Conservation (phyloP, 2,797 vertebrate species). For the Hapalemur alaotrensis region DNA sequence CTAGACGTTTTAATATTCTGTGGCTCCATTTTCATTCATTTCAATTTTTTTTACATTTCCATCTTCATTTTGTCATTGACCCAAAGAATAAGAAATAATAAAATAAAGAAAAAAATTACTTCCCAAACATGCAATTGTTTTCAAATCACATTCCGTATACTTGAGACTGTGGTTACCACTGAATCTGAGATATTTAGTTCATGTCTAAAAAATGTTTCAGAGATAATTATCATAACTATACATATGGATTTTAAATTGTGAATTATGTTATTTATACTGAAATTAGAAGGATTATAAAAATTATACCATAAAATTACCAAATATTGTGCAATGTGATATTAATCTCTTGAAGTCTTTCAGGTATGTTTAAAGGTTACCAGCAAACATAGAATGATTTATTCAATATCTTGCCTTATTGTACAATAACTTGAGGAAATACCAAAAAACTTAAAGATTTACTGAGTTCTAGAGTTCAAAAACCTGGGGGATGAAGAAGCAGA, state of each 20-base stretch:
- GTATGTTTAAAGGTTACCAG: not conserved
- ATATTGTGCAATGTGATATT: not conserved
- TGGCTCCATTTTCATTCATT: too few relatives aligned
- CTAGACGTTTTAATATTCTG: too few relatives aligned
- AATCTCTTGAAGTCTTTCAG: not conserved
- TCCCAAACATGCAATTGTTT: conserved; percentile 16
- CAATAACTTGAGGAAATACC: not conserved
- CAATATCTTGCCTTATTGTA: not conserved
- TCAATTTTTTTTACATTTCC: too few relatives aligned
- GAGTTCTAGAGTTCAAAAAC: not conserved
- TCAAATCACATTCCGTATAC: not conserved
- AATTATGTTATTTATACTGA: not conserved
- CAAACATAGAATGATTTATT: not conserved
- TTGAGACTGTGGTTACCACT: not conserved
- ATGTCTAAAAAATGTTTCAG: conserved; percentile 1
- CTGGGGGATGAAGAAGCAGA: not conserved
- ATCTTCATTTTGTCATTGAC: too few relatives aligned
- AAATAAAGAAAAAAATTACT: not conserved
- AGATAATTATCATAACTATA: not conserved
- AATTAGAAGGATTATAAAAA: not conserved
- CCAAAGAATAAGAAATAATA: too few relatives aligned
- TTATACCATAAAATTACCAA: not conserved
- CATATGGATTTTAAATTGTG: not conserved
- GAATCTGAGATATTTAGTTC: not conserved
- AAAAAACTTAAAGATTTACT: not conserved